Base-by-base conservation (phyloP, 2,113 vertebrate genomes). In the Ciconia boyciana region DNA sequence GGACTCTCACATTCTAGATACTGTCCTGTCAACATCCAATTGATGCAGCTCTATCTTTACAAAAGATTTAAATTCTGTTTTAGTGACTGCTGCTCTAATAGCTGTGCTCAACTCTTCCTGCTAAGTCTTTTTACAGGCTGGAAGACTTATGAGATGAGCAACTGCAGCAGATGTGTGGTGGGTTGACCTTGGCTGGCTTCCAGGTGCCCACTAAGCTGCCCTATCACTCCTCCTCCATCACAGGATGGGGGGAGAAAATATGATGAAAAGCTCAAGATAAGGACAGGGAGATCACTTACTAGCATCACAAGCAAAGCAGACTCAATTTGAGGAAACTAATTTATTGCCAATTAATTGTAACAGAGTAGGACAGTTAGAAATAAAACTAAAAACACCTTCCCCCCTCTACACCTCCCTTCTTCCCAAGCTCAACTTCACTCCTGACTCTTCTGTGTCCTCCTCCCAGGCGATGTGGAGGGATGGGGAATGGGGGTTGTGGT, bases 391-490 rank as follows among this genome's bases (percentile, higher is more conserved):
- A 3, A 1, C 19, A n/a, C 20, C 21, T 79, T 46, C 34, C 7
- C 8, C 32, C 15, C 34, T 34, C 34, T 34, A 17, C 7, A 28
- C 7, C 6, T 87, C 25, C 48, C 14, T 54, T 86, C 48, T 62
- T 49, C 9, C 20, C 43, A 58, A 34, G 44, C 34, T 89, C 39
- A 29, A 1, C 54, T 66, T 84, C 25, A 24, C 10, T 68, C 18
- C 54, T 49, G 66, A 28, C 31, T 65, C 34, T 25, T 58, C 39
- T 31, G 3, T 14, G 34, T 32, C 14, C 34, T 36, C 11, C 21
- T 25, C 2, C 22, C 4, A 11, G 3, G 15, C 1, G 3, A 24
- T 43, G 15, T 29, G 52, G 34, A 13, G 29, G 28, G 9, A 32
- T 71, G 39, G 12, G 16, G n/a, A 62, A 11, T 55, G 34, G 36